Percentiles rank a stretch among this genome's conserved stretches.
These are phyloP conservation scores for Andrena trimmerana DNA, from an alignment of 2,888 invertebrate genomes.

Conservation along the genomic window DNA sequence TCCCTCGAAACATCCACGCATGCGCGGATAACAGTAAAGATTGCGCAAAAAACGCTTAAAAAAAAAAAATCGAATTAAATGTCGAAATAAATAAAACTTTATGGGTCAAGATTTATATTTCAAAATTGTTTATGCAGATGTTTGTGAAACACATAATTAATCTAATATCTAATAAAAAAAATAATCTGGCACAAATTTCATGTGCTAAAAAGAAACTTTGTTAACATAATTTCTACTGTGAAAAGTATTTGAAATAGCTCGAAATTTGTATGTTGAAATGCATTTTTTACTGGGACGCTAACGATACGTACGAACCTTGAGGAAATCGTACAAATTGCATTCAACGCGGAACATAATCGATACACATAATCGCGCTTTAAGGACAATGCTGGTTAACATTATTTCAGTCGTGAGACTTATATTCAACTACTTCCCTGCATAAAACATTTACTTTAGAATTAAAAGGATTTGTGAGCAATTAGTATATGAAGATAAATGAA, in stretches of 20 bases:
- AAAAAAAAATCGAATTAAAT: too few relatives aligned
- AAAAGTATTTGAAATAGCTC: neutral
- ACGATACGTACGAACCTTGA: constrained; percentile 53
- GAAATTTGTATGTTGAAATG: neutral
- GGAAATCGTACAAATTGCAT: constrained; percentile 74
- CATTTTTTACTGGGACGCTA: neutral
- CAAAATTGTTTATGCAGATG: too few relatives aligned
- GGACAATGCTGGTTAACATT: constrained; percentile 11
- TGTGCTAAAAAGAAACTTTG: neutral
- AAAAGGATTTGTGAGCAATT: too few relatives aligned
- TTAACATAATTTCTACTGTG: neutral
- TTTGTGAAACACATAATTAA: too few relatives aligned
- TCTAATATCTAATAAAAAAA: too few relatives aligned
- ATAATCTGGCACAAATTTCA: too few relatives aligned
- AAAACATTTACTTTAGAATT: too few relatives aligned
- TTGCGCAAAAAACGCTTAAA: neutral
- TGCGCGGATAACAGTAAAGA: neutral
- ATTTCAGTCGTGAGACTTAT: neutral
- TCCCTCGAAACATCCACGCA: neutral
- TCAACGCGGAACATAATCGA: constrained; percentile 46
- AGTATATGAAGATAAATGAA: too few relatives aligned
- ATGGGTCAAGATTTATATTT: too few relatives aligned
- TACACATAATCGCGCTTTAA: constrained; percentile 2
- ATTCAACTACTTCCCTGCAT: too few relatives aligned
- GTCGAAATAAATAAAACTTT: too few relatives aligned